A percentile compares a stretch with the other conserved stretches of the same genome.
Conservation (phyloP, 2,797 vertebrate species). For the Scomberomorus guttatus region DNA sequence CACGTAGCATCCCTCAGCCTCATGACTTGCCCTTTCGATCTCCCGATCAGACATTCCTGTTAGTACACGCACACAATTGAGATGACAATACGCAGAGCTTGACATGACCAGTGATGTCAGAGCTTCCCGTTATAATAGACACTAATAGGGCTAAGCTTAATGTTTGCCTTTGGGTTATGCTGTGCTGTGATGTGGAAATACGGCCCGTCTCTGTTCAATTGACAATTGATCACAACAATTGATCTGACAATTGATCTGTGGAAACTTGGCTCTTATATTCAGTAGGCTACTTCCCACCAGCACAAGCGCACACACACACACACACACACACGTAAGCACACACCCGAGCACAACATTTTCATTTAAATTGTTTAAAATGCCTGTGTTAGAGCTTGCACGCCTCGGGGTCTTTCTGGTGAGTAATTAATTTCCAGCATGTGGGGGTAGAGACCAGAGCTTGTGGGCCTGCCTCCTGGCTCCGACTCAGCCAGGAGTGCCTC, state of each 20-base stretch:
- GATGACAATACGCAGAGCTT: constrained; percentile 48
- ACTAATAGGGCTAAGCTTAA: constrained; percentile 34
- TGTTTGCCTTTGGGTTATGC: constrained; percentile 34
- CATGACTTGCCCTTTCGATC: constrained; percentile 31
- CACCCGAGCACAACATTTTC: constrained; percentile 66
- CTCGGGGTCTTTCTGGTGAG: constrained; percentile 80
- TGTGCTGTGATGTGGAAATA: constrained; percentile 31
- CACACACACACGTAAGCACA: not conserved
- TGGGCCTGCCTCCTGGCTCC: constrained; percentile 72
- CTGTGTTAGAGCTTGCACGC: constrained; percentile 71
- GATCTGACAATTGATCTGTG: not conserved
- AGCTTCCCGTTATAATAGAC: constrained; percentile 49
- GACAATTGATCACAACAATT: constrained; percentile 34
- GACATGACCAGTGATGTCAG: constrained; percentile 54
- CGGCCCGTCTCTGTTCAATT: constrained; percentile 15
- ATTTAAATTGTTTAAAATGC: constrained; percentile 81
- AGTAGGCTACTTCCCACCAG: not conserved
- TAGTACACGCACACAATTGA: constrained; percentile 6
- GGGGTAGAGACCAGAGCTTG: constrained; percentile 75
- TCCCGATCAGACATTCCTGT: constrained; percentile 26
- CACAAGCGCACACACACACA: not conserved
- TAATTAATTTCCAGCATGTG: constrained; percentile 85
- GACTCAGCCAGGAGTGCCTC: constrained; percentile 70
- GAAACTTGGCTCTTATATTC: constrained; percentile 42
- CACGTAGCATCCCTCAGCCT: constrained; percentile 31